Conservation (phyloP, 1,140 invertebrate genomes). For the Lucilia cuprina region DNA sequence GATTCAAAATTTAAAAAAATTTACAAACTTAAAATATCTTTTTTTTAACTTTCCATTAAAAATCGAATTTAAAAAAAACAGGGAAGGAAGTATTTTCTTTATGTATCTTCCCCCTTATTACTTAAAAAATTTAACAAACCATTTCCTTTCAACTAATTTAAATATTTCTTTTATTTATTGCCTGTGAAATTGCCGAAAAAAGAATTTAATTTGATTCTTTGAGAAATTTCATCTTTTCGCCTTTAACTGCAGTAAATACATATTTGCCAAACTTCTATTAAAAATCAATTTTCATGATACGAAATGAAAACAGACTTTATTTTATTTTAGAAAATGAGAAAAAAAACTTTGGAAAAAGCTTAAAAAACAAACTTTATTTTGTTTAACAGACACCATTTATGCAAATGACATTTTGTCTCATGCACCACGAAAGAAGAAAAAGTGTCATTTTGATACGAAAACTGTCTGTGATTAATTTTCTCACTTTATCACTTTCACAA, state of each 20-base stretch:
- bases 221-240: not conserved
- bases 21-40: too few species aligned
- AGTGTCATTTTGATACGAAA: slow-evolving; percentile 26
- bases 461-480: slow-evolving; percentile 35
- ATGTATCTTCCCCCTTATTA: too few species aligned
- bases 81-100: too few species aligned
- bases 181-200: not conserved
- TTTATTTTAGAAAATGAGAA: too few species aligned
- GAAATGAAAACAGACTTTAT: not conserved
- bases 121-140: too few species aligned
- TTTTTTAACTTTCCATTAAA: too few species aligned
- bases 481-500: slow-evolving; percentile 31
- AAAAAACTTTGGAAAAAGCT: not conserved
- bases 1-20: too few species aligned
- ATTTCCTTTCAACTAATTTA: too few species aligned
- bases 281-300: slow-evolving; percentile 2
- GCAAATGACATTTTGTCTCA: slow-evolving; percentile 20
- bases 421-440: not conserved
- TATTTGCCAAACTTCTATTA: not conserved
- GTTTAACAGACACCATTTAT: not conserved
- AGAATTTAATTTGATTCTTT: not conserved
- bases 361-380: not conserved
- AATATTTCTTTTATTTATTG: too few species aligned
- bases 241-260: not conserved
- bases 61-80: too few species aligned